Evolutionary conservation across 2,797 vertebrate genomes (phyloP).

Genomic region (Hyperoplus immaculatus): DNA sequence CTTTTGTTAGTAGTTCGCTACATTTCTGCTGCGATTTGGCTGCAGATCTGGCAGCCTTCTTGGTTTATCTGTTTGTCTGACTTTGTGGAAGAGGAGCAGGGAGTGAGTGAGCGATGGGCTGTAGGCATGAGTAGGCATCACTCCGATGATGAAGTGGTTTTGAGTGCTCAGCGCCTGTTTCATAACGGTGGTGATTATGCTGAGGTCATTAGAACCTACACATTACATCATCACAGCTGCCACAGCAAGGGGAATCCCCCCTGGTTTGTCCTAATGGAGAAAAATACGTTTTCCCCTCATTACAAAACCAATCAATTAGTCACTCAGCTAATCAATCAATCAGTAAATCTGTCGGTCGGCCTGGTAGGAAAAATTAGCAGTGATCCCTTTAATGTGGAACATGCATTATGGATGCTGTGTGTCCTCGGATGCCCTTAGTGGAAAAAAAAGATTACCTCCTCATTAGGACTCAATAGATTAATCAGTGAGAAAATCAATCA

Average conservation of each 20-base stretch:
- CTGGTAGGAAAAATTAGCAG: conserved; percentile 38
- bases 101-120: conserved; percentile 52
- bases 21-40: conserved; percentile 53
- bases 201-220: conserved; percentile 77
- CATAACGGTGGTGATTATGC: conserved; percentile 76
- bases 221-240: conserved; percentile 77
- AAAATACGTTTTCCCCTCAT: conserved; percentile 64
- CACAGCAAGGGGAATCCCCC: conserved; percentile 45
- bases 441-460: conserved; percentile 54
- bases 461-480: conserved; percentile 65
- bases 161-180: conserved; percentile 59
- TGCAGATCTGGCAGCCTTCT: conserved; percentile 44
- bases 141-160: conserved; percentile 72
- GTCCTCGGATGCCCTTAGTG: conserved; percentile 46
- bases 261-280: conserved; percentile 63
- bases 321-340: conserved; percentile 59
- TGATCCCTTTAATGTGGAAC: conserved; percentile 28
- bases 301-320: conserved; percentile 67
- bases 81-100: conserved; percentile 38
- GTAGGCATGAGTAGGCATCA: conserved; percentile 64
- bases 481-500: conserved; percentile 36
- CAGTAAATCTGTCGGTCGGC: conserved; percentile 62
- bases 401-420: conserved; percentile 59
- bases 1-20: conserved; percentile 29
- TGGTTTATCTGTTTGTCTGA: conserved; percentile 43